Evolutionary conservation across 1,140 invertebrate species (phyloP), one percentile per base, ranked within the genome.

Genomic region (Drosophila malerkotliana): DNA sequence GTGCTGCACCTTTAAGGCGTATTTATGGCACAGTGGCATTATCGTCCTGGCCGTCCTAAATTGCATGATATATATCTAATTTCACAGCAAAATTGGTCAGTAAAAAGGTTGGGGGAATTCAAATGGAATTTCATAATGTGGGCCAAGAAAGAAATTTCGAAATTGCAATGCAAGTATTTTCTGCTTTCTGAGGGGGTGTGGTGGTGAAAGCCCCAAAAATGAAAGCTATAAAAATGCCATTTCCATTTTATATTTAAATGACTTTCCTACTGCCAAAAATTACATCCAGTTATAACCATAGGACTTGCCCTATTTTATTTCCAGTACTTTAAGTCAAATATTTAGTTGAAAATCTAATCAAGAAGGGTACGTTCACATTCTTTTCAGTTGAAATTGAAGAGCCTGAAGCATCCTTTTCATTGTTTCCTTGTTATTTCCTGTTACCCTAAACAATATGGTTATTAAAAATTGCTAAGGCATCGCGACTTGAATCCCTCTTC

Each of bases 1-100:
- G 66, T 72, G 75, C 82, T 83, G 84, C 83, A 82, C 83, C 79
- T 77, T 69, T 75, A 63, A 60, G 63, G 45, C 61, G 73, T 78
- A 75, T 83, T 83, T 81, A 74, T 82, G 79, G 55, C 74, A 60
- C 53, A 32, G 61, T 44, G 52, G 58, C 68, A 63, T 78, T 78
- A 59, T 72, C 45, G 71, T 51, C 28, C 62, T 34, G 30, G 24
- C 47, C 14, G 41, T 47, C 15, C 66, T 59, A 64, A 74, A 74
- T 74, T 74, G 60, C 71, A 72, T 52, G 59, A 74, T 52, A 57
- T 51, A 56, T 34, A 28, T 69, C 63, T 37, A 56, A 39, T 69
- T 69, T 57, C 34, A 48, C 14, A n/a, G 26, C 41, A 12, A 64
- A 74, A 53, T 37, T 52, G 71, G 10, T 6, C 34, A 44, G 62